Evolutionary conservation across 2,888 invertebrate species (phyloP).

Genomic region (Brachyptera putata): DNA sequence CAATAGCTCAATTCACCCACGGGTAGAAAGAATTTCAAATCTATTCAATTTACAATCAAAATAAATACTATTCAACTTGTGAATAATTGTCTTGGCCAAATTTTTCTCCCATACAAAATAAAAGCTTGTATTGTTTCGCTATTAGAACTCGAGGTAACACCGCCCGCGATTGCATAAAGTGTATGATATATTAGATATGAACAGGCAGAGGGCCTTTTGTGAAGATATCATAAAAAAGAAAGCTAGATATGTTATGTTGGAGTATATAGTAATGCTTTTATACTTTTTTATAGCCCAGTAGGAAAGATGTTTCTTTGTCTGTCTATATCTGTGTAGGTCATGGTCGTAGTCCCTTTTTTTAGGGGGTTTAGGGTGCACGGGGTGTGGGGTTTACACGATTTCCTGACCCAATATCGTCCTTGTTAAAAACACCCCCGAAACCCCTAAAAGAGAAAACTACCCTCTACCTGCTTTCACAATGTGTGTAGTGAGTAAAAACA

Average conservation of each 20-base stretch:
- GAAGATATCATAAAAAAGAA: slow-evolving; percentile 22
- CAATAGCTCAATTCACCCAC: too few relatives aligned
- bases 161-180: too few relatives aligned
- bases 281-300: slow-evolving; percentile 16
- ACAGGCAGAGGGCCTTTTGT: neutral
- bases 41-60: too few relatives aligned
- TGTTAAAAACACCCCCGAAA: neutral
- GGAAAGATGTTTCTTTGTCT: slow-evolving; percentile 16
- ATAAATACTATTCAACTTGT: too few relatives aligned
- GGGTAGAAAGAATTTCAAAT: too few relatives aligned
- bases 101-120: too few relatives aligned
- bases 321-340: slow-evolving; percentile 24
- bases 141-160: neutral
- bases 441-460: neutral
- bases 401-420: slow-evolving; percentile 7
- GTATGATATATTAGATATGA: neutral
- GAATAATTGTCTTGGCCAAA: too few relatives aligned
- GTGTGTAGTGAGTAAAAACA: neutral
- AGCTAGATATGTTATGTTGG: slow-evolving; percentile 16
- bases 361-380: neutral
- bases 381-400: slow-evolving; percentile 1
- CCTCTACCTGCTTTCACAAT: neutral
- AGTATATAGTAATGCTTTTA: slow-evolving; percentile 12
- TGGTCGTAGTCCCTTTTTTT: neutral
- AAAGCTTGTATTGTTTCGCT: too few relatives aligned